phyloP scores from a whole-genome alignment of 2,888 invertebrate genomes.

The Boloria euphrosyne region DNA sequence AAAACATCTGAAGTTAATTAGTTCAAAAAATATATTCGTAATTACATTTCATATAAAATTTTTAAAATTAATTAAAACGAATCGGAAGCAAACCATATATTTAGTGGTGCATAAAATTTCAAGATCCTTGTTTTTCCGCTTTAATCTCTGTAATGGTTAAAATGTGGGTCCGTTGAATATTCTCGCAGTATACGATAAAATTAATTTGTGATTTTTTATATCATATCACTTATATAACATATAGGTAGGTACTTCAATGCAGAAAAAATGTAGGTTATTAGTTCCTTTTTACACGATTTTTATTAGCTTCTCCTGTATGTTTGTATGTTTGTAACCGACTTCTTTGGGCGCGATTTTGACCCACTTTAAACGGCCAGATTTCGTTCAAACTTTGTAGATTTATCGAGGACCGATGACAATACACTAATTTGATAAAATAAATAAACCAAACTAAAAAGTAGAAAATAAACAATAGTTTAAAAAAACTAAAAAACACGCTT shows the following conservation, averaged over 20 bases:
- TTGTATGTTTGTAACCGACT: too few relatives aligned
- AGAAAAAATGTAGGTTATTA: too few relatives aligned
- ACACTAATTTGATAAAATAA: too few relatives aligned
- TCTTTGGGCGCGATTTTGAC: too few relatives aligned
- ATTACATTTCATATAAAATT: conserved; percentile 15
- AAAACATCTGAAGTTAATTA: background rate
- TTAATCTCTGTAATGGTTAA: conserved; percentile 74
- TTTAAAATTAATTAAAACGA: conserved; percentile 32
- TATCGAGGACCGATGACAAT: too few relatives aligned
- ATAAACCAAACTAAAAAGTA: too few relatives aligned
- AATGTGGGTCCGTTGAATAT: conserved; percentile 53
- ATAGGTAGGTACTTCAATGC: background rate
- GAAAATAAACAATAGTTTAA: too few relatives aligned
- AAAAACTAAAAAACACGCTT: too few relatives aligned
- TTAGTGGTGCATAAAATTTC: conserved; percentile 51
- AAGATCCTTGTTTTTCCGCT: conserved; percentile 62
- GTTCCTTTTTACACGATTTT: too few relatives aligned
- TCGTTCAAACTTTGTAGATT: too few relatives aligned
- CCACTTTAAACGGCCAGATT: too few relatives aligned
- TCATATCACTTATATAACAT: background rate
- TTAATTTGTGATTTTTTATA: background rate
- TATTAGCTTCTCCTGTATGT: too few relatives aligned
- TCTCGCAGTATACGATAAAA: conserved; percentile 27
- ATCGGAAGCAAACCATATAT: conserved; percentile 38
- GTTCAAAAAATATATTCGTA: background rate